Evolutionary conservation across 2,888 invertebrate genomes (phyloP), one percentile per base, ranked within the genome.

Genomic region (Ormyrus labotus): DNA sequence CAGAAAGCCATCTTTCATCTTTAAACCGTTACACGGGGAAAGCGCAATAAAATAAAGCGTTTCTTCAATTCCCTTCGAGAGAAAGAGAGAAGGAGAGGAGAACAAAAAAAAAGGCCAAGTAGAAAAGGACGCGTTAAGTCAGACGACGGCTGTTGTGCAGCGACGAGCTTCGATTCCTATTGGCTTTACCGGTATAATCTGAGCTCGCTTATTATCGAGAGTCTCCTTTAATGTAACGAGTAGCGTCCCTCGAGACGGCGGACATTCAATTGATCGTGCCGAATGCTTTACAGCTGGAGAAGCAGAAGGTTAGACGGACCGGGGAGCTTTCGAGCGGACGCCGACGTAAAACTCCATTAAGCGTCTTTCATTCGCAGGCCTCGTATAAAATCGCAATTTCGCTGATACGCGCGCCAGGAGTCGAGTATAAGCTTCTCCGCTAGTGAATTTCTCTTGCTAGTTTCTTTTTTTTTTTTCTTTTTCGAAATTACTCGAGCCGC

Each of bases 281-380:
- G 60, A 47, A 77, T 80, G 76, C 67, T 68, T 80, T 76, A 74
- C 58, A 68, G 69, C 51, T 8, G 19, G 13, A 51, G 64, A 34
- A 57, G 63, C 58, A 13, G 6, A 50, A 34, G 7, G 34, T 11
- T 65, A n/a, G 34, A 69, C 13, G 48, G 47, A 11, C 51, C 51
- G 67, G 45, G 5, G n/a, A 51, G 67, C 60, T 78, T 67, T 78
- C 72, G 48, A 45, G 57, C 19, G 51, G 55, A 57, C 45, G 57
- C 64, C 34, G 64, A 74, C 64, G 69, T 69, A 69, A 75, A 75
- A 75, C 65, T 80, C 64, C 74, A 65, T 80, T 80, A 75, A 80
- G 48, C 70, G 64, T 65, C 65, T 70, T 75, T 80, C 65, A 75
- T 73, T 75, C 74, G 64, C 64, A 53, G 48, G 58, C 51, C 51